Evolutionary conservation across 1,140 invertebrate species (phyloP).

Genomic region (Asobara japonica): DNA sequence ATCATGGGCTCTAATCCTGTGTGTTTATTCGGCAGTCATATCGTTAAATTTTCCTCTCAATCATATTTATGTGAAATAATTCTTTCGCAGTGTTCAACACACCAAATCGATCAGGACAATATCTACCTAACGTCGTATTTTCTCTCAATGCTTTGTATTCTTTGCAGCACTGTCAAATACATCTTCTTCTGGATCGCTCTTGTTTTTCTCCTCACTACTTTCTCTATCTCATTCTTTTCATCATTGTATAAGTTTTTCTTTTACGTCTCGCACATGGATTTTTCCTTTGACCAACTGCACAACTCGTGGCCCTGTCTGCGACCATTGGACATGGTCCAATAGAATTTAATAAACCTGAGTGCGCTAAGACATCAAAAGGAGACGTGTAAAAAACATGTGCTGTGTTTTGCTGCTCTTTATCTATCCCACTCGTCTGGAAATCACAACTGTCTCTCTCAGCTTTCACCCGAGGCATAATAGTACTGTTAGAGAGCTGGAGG

Average conservation of each 20-base stretch:
- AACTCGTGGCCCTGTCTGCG: not conserved
- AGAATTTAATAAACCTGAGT: conserved; percentile 36
- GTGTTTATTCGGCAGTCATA: too few species aligned
- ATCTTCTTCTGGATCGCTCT: not conserved
- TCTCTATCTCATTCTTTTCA: not conserved
- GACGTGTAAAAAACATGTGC: not conserved
- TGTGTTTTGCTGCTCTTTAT: not conserved
- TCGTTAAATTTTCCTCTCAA: too few species aligned
- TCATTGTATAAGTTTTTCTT: not conserved
- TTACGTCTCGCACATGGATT: not conserved
- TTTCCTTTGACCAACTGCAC: not conserved
- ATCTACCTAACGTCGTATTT: not conserved
- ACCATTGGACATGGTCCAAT: conserved; percentile 27
- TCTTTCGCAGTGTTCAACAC: too few species aligned
- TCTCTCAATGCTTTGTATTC: not conserved
- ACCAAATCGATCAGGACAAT: conserved; percentile 9
- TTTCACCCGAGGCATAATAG: not conserved
- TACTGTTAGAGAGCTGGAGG: not conserved
- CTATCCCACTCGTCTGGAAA: not conserved
- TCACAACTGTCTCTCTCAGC: not conserved
- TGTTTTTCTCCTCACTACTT: not conserved
- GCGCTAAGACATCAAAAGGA: not conserved
- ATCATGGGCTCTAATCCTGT: too few species aligned
- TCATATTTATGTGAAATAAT: too few species aligned
- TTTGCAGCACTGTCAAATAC: not conserved